A percentile compares a stretch with the other conserved stretches of the same genome.
Evolutionary conservation across 2,113 vertebrate genomes (phyloP).

Genomic region (Corythaeola cristata): DNA sequence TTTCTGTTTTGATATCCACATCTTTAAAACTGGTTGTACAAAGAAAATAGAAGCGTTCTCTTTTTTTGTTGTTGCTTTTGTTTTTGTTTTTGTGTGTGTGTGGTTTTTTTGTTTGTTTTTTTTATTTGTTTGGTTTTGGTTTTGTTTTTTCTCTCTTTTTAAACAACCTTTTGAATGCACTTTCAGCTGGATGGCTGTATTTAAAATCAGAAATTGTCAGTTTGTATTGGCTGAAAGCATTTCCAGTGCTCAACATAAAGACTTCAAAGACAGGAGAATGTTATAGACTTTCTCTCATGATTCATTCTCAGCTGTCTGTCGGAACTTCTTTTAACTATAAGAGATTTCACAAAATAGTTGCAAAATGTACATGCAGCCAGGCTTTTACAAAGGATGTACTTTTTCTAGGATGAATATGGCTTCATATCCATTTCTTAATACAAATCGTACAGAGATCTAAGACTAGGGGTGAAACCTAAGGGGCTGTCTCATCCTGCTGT

Average conservation of each 20-base stretch:
- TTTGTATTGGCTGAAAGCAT: background rate
- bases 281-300: background rate
- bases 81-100: no score
- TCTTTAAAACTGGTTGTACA: background rate
- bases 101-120: no score
- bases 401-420: background rate
- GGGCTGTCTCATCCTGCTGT: background rate
- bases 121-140: no score
- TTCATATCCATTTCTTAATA: background rate
- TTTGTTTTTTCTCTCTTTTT: background rate
- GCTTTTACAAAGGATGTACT: background rate
- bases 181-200: background rate
- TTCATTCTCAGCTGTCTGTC: background rate
- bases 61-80: no score
- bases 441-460: background rate
- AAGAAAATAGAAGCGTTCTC: background rate
- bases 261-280: background rate
- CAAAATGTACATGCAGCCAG: background rate
- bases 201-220: conserved; percentile 7
- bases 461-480: background rate
- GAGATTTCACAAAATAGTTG: background rate
- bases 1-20: background rate
- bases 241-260: background rate
- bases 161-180: background rate
- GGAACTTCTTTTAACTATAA: background rate